Evolutionary conservation across 2,888 invertebrate species (phyloP), one percentile per base, ranked within the genome.

Genomic region (Sminthurinus aureus): DNA sequence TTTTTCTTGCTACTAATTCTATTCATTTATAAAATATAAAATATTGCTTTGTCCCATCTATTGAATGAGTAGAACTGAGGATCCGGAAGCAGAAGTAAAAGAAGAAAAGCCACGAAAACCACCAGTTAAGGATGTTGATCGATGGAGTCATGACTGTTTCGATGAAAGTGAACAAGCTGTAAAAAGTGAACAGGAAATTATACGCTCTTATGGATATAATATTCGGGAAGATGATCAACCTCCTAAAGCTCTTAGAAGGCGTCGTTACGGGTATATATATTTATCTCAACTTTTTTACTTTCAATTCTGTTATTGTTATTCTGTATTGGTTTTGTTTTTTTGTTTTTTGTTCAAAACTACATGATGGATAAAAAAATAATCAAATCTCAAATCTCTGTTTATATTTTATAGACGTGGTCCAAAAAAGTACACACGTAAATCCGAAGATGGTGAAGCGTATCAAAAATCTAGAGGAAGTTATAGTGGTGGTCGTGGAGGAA

Each of bases 361-460:
- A 38, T 38, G 38, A 58, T 58, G 4, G 9, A 58, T 22, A 20
- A 3, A 69, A 22, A 69, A 69, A 20, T 3, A 9, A 69, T 69
- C n/a, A 69, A 24, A 15, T 71, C 0, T 71, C 6, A 24, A 58
- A 52, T 11, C 58, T 15, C 18, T 78, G 22, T 15, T 69, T 3
- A 66, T 64, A 38, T 64, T 26, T 38, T 58, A 15, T 50, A 95
- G 95, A 0, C 95, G 97, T 82, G 96, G 97, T 0, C 97, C 97
- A 0, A 96, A 95, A 90, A 97, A 96, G 90, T 97, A 97, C 90
- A 96, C 95, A 0, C 93, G 97, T 15, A 96, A 96, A 84, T 97
- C 97, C 96, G 96, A 97, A 90, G 97, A 97, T 90, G 96, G 96
- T 90, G 95, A 95, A 89, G 97, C 97, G 0, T 97, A 97, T 90